These are phyloP conservation scores for Agapornis roseicollis DNA, from an alignment of 2,113 vertebrate genomes.

Conservation along the genomic window DNA sequence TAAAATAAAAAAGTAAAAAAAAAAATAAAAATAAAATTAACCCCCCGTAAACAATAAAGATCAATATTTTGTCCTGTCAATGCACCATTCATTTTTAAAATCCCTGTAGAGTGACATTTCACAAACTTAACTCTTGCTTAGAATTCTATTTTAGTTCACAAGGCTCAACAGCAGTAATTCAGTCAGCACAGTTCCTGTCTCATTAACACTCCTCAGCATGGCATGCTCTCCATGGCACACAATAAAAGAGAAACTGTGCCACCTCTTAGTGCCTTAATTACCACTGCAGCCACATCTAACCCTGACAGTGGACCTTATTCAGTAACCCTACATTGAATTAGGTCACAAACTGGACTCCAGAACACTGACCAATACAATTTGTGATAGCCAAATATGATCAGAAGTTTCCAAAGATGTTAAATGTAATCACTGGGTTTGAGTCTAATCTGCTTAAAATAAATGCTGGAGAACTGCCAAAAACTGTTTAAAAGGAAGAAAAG, in stretches of 20 bases:
- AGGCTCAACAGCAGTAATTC: neutral
- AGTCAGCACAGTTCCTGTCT: neutral
- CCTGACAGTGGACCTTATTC: neutral
- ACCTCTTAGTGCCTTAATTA: neutral
- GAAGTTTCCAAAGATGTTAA: conserved; percentile 39
- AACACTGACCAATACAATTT: neutral
- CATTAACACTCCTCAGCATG: neutral
- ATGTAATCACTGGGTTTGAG: conserved; percentile 49
- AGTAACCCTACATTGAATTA: neutral
- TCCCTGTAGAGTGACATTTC: neutral
- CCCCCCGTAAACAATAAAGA: neutral
- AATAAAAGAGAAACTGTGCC: neutral
- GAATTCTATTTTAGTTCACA: neutral
- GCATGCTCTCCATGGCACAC: neutral
- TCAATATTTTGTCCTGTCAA: neutral
- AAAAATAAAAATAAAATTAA: neutral
- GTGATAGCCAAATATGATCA: neutral
- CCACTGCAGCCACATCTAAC: neutral
- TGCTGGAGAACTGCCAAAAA: conserved; percentile 51
- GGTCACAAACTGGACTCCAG: neutral
- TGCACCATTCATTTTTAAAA: neutral
- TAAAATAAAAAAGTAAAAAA: conserved; percentile 5
- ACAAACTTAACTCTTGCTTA: neutral
- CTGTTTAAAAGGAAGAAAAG: conserved; percentile 36
- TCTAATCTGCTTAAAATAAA: conserved; percentile 68